Evolutionary conservation across 2,113 vertebrate species (phyloP).

Genomic region (Sakesphorus luctuosus): DNA sequence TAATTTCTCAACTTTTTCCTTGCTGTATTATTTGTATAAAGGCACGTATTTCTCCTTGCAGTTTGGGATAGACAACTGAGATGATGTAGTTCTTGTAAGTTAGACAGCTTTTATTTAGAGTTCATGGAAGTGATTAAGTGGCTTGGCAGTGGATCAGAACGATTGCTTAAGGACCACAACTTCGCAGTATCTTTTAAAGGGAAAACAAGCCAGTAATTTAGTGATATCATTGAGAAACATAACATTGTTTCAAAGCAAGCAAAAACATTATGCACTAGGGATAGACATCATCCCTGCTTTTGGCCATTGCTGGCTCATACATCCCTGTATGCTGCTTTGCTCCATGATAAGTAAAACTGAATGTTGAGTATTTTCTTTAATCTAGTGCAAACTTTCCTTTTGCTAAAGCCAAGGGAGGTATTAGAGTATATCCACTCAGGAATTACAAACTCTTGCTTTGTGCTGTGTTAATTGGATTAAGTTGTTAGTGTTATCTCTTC

Average conservation of each 20-base stretch:
- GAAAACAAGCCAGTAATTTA: conserved; percentile 53
- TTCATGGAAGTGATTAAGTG: conserved; percentile 37
- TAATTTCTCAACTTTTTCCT: not conserved
- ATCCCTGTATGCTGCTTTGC: not conserved
- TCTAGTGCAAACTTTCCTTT: not conserved
- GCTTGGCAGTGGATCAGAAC: conserved; percentile 41
- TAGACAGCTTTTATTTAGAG: conserved; percentile 19
- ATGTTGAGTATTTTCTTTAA: conserved; percentile 21
- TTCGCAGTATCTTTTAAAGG: conserved; percentile 52
- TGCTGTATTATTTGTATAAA: not conserved
- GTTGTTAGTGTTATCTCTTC: not conserved
- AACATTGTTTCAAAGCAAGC: conserved; percentile 31
- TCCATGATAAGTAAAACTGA: conserved; percentile 8
- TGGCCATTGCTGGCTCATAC: not conserved
- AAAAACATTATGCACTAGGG: not conserved
- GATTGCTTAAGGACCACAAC: conserved; percentile 24
- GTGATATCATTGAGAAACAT: conserved; percentile 36
- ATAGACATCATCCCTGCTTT: not conserved
- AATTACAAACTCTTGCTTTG: conserved; percentile 1
- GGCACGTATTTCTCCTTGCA: not conserved
- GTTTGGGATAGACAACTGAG: not conserved
- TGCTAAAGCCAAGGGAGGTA: not conserved
- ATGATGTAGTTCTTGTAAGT: not conserved
- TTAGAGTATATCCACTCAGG: not conserved
- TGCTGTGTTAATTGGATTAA: conserved; percentile 31